Evolutionary conservation across 2,113 vertebrate genomes (phyloP).

Genomic region (Cinclus mexicanus): DNA sequence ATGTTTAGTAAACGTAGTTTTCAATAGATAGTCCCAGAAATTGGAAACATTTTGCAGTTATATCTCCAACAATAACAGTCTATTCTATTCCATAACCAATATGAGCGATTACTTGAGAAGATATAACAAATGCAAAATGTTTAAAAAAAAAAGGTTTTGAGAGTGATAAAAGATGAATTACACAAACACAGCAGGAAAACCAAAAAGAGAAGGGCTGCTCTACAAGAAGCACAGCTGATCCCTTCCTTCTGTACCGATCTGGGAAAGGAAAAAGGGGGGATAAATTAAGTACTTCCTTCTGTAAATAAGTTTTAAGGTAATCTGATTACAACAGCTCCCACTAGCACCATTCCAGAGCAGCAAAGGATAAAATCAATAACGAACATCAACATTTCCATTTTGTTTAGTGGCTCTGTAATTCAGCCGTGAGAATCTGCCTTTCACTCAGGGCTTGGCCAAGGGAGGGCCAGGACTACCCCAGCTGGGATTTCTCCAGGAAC

Average conservation of each 20-base stretch:
- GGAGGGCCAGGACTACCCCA: neutral
- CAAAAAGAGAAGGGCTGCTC: neutral
- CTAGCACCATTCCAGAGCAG: conserved; percentile 12
- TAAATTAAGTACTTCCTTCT: conserved; percentile 1
- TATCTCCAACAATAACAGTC: neutral
- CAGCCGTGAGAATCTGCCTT: neutral
- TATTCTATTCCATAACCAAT: neutral
- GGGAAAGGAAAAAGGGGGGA: neutral
- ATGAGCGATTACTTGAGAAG: neutral
- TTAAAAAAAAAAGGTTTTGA: neutral
- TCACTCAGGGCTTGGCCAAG: neutral
- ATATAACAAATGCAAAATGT: neutral
- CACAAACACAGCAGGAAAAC: neutral
- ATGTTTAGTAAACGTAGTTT: neutral
- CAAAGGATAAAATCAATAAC: conserved; percentile 25
- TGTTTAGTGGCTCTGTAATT: neutral
- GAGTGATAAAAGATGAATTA: neutral
- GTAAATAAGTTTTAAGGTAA: conserved; percentile 23
- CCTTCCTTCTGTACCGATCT: neutral
- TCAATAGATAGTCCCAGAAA: neutral
- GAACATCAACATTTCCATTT: conserved; percentile 19
- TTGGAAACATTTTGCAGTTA: neutral
- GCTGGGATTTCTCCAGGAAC: neutral
- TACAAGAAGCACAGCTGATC: neutral
- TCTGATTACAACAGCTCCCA: conserved; percentile 22